Evolutionary conservation across 2,113 vertebrate species (phyloP).

Genomic region (Zosterops pallidus): DNA sequence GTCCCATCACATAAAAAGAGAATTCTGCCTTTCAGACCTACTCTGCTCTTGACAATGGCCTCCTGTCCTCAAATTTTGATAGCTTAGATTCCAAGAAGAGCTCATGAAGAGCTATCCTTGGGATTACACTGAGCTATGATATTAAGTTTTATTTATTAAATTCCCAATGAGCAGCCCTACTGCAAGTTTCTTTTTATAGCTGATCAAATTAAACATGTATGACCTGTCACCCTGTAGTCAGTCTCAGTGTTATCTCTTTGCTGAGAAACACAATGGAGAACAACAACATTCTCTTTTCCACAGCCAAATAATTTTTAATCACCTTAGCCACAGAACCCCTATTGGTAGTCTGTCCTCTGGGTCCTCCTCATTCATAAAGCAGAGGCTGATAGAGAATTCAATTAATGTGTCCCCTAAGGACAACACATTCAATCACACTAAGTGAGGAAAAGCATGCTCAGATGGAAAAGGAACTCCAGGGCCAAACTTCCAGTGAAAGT

Average conservation of each 20-base stretch:
- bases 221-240: neutral
- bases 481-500: neutral
- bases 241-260: neutral
- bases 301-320: constrained; percentile 51
- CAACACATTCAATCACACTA: neutral
- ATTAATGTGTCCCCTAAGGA: constrained; percentile 39
- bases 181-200: neutral
- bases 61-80: neutral
- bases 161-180: neutral
- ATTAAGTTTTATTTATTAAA: constrained; percentile 30
- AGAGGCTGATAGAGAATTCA: constrained; percentile 56
- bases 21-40: neutral
- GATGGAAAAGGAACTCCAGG: neutral
- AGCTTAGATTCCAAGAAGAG: neutral
- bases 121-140: neutral
- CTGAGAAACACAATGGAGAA: neutral
- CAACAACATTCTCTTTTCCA: neutral
- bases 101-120: neutral
- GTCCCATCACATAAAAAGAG: neutral
- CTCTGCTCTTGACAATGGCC: neutral
- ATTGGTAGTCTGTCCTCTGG: constrained; percentile 8
- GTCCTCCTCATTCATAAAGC: neutral
- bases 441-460: neutral
- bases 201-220: neutral
- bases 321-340: neutral